These are phyloP conservation scores for Ciconia boyciana DNA, from an alignment of 2,113 vertebrate genomes.

Conservation along the genomic window DNA sequence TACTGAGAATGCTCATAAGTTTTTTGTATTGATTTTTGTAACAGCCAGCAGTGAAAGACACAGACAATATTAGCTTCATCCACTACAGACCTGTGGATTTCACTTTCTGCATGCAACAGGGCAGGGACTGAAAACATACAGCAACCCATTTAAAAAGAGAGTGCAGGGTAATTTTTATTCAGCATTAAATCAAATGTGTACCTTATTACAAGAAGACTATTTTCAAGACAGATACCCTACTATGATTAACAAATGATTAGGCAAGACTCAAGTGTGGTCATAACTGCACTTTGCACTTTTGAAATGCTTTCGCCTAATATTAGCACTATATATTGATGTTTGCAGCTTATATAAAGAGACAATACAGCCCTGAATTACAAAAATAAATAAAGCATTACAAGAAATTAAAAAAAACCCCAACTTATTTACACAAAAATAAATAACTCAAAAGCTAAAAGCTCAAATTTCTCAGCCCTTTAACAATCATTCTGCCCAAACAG, in stretches of 20 bases:
- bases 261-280: neutral
- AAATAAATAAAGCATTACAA: neutral
- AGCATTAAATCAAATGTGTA: neutral
- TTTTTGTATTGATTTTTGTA: constrained; percentile 71
- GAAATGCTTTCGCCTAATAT: neutral
- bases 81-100: constrained; percentile 42
- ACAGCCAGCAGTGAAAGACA: constrained; percentile 64
- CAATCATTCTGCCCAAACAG: neutral
- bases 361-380: neutral
- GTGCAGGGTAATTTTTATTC: neutral
- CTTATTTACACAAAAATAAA: neutral
- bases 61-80: constrained; percentile 63
- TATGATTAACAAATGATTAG: neutral
- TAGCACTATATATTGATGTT: neutral
- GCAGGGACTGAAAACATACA: neutral
- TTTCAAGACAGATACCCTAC: neutral
- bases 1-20: constrained; percentile 63
- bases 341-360: neutral
- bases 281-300: neutral
- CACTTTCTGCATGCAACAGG: constrained; percentile 40
- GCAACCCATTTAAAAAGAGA: neutral
- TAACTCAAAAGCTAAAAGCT: neutral
- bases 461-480: neutral
- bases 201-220: neutral
- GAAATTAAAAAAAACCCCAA: neutral